Evolutionary conservation across 2,113 vertebrate species (phyloP), one percentile per base, ranked within the genome.

Genomic region (Datnioides undecimradiatus): DNA sequence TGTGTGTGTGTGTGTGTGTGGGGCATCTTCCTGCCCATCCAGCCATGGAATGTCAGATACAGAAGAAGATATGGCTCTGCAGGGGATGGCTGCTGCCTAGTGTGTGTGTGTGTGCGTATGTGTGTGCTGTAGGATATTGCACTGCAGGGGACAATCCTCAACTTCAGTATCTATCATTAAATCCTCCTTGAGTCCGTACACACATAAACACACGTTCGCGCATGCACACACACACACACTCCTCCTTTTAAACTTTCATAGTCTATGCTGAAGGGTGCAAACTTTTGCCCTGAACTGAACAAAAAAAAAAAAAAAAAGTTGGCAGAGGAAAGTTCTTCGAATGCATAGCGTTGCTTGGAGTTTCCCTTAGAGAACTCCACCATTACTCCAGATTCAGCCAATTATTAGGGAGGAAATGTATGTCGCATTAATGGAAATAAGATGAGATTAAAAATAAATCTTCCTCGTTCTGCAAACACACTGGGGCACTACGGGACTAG

Each of bases 151-250:
- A 88, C 82, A 84, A 76, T 79, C 72, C 65, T 54, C 80, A 82
- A 84, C 85, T 82, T 84, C 48, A 70, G 77, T 73, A 84, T 82
- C 72, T 84, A 78, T 87, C 87, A 83, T 86, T 90, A 82, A 90
- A 84, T 88, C 77, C 88, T 80, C 76, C 54, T 75, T 41, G 16
- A 83, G 36, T 73, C 68, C 51, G 29, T 6, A 34, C 31, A 21
- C 59, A 11, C 23, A 29, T 14, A 43, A 36, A 25, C 27, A 27
- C 34, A 31, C 34, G n/a, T 11, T 21, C 38, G 51, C 9, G 33
- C 63, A 54, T 45, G 54, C 71, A 54, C 34, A 46, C 21, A 12
- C 23, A 36, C 54, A 46, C 23, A 55, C 21, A 70, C 48, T 8
- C 27, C 3, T 19, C 23, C 29, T 79, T 59, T 81, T 66, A 74